phyloP scores from a whole-genome alignment of 37 sponge, comb jelly and placozoan genomes.

The Dysidea cf. avara region DNA sequence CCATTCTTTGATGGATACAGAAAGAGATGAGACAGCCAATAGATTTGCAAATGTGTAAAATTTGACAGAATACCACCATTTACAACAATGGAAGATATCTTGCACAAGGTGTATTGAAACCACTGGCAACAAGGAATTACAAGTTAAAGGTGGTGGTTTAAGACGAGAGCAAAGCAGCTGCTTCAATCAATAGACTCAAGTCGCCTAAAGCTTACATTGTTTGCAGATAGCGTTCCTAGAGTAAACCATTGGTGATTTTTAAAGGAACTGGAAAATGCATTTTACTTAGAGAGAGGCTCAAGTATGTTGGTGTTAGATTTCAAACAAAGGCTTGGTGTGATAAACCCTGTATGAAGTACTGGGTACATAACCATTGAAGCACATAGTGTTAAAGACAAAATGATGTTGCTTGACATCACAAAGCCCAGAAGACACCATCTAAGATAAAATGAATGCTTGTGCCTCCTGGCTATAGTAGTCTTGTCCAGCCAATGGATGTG shows the following conservation, averaged over 20 bases:
- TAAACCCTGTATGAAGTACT: constrained; percentile 30
- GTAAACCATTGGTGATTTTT: constrained; percentile 41
- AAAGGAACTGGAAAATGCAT: constrained; percentile 36
- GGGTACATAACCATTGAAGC: constrained; percentile 14
- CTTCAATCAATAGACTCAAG: not conserved
- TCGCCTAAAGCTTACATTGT: constrained; percentile 22
- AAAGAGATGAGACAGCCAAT: constrained; percentile 1
- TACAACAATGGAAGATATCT: constrained; percentile 29
- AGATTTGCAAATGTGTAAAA: constrained; percentile 15
- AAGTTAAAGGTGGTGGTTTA: constrained; percentile 46
- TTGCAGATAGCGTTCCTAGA: constrained; percentile 51
- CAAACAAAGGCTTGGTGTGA: constrained; percentile 49
- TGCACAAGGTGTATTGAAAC: constrained; percentile 17
- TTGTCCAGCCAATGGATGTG: constrained; percentile 59
- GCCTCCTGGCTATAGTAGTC: constrained; percentile 56
- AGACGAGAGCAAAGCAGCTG: constrained; percentile 18
- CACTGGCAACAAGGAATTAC: constrained; percentile 3
- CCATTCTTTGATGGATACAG: constrained; percentile 24
- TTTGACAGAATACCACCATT: constrained; percentile 19
- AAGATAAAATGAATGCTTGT: constrained; percentile 34
- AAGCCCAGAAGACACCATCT: constrained; percentile 22
- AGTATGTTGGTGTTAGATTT: constrained; percentile 39
- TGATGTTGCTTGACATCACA: constrained; percentile 42
- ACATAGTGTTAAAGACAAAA: constrained; percentile 1
- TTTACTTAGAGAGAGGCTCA: constrained; percentile 6